Conservation (phyloP, 2,888 invertebrate genomes). For the Hirtodrosophila histrioides region DNA sequence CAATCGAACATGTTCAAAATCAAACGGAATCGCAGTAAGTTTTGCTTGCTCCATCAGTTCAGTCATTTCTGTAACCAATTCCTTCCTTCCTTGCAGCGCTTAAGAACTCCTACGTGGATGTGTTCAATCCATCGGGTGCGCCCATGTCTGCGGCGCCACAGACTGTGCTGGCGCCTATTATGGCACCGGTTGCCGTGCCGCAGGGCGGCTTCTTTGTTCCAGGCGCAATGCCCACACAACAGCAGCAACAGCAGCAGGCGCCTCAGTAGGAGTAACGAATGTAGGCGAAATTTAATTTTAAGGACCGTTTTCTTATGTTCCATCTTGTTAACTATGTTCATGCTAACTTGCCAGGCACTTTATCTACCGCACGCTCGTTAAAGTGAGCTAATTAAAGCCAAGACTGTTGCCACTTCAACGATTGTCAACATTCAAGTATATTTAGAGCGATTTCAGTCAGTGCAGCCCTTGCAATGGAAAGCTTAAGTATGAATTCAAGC, state of each 20-base stretch:
- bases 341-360: too few species aligned
- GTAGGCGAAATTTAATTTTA: slow-evolving; percentile 4
- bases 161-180: slow-evolving; percentile 83
- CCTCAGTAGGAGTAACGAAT: slow-evolving; percentile 37
- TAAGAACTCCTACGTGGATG: slow-evolving; percentile 95
- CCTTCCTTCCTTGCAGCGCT: slow-evolving; percentile 86
- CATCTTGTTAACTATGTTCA: too few species aligned
- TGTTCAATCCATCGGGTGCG: slow-evolving; percentile 90
- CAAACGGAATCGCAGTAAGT: slow-evolving; percentile 90
- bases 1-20: slow-evolving; percentile 91
- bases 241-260: slow-evolving; percentile 57
- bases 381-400: too few species aligned
- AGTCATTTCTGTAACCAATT: too few species aligned
- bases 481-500: too few species aligned
- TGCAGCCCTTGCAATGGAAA: too few species aligned
- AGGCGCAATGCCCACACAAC: slow-evolving; percentile 57
- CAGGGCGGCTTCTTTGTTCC: slow-evolving; percentile 83
- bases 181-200: slow-evolving; percentile 83
- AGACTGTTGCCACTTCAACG: too few species aligned
- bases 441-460: too few species aligned
- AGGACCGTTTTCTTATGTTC: too few species aligned
- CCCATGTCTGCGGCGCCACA: slow-evolving; percentile 80
- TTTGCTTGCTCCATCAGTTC: neutral
- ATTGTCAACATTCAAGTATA: too few species aligned
- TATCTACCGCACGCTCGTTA: too few species aligned